phyloP scores from a whole-genome alignment of 2,888 invertebrate species.

The Agrotis exclamationis region DNA sequence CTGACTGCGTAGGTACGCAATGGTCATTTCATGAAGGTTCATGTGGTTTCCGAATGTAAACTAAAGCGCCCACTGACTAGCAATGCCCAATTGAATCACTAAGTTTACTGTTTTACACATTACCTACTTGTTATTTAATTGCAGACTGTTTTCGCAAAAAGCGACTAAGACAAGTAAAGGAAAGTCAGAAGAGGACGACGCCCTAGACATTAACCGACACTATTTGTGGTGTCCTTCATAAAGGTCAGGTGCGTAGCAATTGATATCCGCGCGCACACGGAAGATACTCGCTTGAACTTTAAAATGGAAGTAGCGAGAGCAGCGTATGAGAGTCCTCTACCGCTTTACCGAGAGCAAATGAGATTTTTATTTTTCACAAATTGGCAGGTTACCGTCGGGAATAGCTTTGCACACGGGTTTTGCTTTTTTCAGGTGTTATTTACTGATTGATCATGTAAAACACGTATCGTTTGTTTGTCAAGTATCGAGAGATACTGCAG shows the following conservation, averaged over 20 bases:
- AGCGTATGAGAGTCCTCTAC: not conserved
- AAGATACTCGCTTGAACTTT: slow-evolving; percentile 1
- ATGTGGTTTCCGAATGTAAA: slow-evolving; percentile 9
- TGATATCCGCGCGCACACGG: slow-evolving; percentile 6
- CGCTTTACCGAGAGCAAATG: not conserved
- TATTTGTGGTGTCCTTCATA: slow-evolving; percentile 35
- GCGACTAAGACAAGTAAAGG: slow-evolving; percentile 1
- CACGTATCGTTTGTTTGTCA: slow-evolving; percentile 9
- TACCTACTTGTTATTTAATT: not conserved
- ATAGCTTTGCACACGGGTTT: not conserved
- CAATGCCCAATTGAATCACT: not conserved
- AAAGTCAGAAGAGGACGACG: slow-evolving; percentile 18
- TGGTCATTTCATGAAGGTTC: slow-evolving; percentile 13
- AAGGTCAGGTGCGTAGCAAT: slow-evolving; percentile 37
- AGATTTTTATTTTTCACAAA: slow-evolving; percentile 2
- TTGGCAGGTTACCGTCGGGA: not conserved
- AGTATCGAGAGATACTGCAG: not conserved
- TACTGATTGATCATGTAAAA: not conserved
- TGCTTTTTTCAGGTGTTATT: slow-evolving; percentile 11
- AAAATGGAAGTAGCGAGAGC: slow-evolving; percentile 4
- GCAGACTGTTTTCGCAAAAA: slow-evolving; percentile 17
- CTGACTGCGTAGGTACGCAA: slow-evolving; percentile 7
- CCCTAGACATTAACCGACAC: slow-evolving; percentile 18
- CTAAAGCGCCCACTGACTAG: not conserved
- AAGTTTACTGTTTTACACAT: not conserved